Evolutionary conservation across 2,888 invertebrate genomes (phyloP).

Genomic region (Tribolium freemani): DNA sequence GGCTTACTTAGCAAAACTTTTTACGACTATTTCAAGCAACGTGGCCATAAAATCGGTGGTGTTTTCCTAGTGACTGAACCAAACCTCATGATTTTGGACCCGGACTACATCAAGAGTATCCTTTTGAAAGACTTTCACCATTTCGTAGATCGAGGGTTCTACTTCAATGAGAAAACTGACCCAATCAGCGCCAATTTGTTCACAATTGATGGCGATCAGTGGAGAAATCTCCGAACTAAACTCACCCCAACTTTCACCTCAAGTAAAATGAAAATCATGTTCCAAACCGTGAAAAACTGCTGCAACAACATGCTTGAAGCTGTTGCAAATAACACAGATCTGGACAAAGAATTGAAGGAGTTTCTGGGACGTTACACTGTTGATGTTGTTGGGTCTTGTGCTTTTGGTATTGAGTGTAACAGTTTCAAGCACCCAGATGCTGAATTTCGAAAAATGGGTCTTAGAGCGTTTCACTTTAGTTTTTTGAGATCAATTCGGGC

Average conservation of each 20-base stretch:
- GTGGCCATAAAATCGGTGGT: slow-evolving; percentile 37
- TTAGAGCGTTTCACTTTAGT: slow-evolving; percentile 55
- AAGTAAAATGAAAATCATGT: slow-evolving; percentile 65
- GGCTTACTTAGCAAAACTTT: slow-evolving; percentile 46
- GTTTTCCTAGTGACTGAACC: slow-evolving; percentile 47
- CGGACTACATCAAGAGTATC: slow-evolving; percentile 55
- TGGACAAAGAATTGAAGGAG: slow-evolving; percentile 61
- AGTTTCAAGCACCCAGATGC: slow-evolving; percentile 68
- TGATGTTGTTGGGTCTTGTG: slow-evolving; percentile 73
- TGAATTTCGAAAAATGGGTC: slow-evolving; percentile 62
- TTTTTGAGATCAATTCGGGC: slow-evolving; percentile 41
- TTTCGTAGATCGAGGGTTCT: slow-evolving; percentile 56
- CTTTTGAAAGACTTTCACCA: slow-evolving; percentile 57
- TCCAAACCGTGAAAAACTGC: slow-evolving; percentile 65
- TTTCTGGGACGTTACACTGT: slow-evolving; percentile 72
- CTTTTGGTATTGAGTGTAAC: slow-evolving; percentile 70
- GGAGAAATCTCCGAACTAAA: slow-evolving; percentile 69
- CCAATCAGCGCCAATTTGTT: slow-evolving; percentile 55
- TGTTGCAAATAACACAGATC: slow-evolving; percentile 41
- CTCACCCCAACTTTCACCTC: slow-evolving; percentile 59
- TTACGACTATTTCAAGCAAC: slow-evolving; percentile 46
- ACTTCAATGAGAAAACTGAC: slow-evolving; percentile 51
- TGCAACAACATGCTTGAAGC: slow-evolving; percentile 55
- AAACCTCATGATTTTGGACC: slow-evolving; percentile 54
- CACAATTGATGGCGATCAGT: slow-evolving; percentile 57